These are phyloP conservation scores for Poecilia wingei DNA, from an alignment of 2,797 vertebrate species.

Conservation along the genomic window DNA sequence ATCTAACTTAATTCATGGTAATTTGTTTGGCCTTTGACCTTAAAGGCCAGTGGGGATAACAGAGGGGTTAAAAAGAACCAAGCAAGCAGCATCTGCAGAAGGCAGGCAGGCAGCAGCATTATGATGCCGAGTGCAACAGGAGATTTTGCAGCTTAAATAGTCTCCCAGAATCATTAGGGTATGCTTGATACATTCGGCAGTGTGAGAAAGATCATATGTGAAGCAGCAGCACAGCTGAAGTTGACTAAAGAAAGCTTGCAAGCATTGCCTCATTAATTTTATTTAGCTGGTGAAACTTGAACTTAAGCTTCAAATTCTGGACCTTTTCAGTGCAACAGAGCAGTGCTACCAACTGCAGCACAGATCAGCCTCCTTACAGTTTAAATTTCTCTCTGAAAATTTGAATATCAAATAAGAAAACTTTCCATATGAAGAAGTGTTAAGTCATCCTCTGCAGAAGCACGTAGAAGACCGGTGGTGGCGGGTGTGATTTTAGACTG, in stretches of 20 bases:
- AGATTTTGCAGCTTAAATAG: not conserved
- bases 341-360: not conserved
- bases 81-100: not conserved
- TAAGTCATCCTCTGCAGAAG: not conserved
- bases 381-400: not conserved
- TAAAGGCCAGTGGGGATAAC: too few relatives aligned
- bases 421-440: not conserved
- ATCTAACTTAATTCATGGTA: not conserved
- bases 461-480: not conserved
- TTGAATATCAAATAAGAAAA: not conserved
- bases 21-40: not conserved
- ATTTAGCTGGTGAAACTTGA: not conserved
- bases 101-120: not conserved
- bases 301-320: not conserved
- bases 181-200: not conserved
- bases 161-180: not conserved
- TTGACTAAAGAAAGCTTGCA: not conserved
- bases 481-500: not conserved
- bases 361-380: not conserved
- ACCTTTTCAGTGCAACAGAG: not conserved
- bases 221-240: not conserved
- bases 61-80: not conserved
- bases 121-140: not conserved
- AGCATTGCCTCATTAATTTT: not conserved
- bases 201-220: not conserved